A percentile compares a stretch with the other conserved stretches of the same genome.
These are phyloP conservation scores for Chalcis sispes DNA, from an alignment of 2,888 invertebrate species.

Conservation along the genomic window DNA sequence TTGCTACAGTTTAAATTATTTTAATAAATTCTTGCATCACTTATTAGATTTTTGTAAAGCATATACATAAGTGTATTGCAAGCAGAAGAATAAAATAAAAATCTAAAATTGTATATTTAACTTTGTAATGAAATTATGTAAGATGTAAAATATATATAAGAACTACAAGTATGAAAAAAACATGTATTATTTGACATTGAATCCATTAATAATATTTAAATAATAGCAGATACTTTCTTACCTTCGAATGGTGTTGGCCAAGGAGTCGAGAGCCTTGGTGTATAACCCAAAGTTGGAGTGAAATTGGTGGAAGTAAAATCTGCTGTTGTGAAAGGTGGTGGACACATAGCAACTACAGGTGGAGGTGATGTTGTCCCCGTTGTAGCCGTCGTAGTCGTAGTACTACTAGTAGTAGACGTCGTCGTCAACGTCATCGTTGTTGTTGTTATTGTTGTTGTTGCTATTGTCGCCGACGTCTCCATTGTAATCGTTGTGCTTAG, in stretches of 20 bases:
- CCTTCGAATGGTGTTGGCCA: constrained; percentile 43
- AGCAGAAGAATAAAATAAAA: too few relatives aligned
- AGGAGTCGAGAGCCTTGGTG: constrained; percentile 42
- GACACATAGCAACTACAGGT: constrained; percentile 49
- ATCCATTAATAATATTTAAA: not conserved
- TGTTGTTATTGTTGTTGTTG: not conserved
- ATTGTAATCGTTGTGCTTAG: constrained; percentile 14
- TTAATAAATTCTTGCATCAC: too few relatives aligned
- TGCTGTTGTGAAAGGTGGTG: constrained; percentile 42
- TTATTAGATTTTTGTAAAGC: too few relatives aligned
- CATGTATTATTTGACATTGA: not conserved
- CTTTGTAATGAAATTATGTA: constrained; percentile 1
- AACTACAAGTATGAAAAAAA: not conserved
- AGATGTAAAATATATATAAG: not conserved
- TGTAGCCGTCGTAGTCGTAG: not conserved
- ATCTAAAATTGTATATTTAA: not conserved
- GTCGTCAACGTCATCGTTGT: not conserved
- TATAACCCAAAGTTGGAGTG: constrained; percentile 44
- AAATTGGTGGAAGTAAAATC: constrained; percentile 29
- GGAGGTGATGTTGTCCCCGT: constrained; percentile 9
- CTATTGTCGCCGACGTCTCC: not conserved
- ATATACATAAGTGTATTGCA: too few relatives aligned
- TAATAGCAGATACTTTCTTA: constrained; percentile 20
- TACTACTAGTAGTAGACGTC: not conserved
- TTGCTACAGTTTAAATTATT: too few relatives aligned